These are phyloP conservation scores for Scrobipalpa costella DNA, from an alignment of 2,888 invertebrate genomes.

Conservation along the genomic window DNA sequence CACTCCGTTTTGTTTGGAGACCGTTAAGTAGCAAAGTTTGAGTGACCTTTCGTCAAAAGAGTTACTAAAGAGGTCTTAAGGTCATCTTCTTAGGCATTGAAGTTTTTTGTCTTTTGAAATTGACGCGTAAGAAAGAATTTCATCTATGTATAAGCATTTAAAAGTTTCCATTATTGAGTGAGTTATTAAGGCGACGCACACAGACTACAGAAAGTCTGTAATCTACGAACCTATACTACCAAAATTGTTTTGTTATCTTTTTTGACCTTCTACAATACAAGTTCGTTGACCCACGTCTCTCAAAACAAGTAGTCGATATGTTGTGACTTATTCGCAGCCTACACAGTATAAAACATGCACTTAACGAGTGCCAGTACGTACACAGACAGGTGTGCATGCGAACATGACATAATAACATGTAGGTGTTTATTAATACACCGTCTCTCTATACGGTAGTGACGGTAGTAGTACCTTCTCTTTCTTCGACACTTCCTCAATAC, in stretches of 20 bases:
- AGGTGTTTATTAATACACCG: constrained; percentile 12
- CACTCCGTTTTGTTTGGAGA: constrained; percentile 2
- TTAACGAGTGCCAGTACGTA: neutral
- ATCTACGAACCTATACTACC: too few species aligned
- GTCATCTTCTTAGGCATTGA: neutral
- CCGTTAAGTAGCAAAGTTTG: constrained; percentile 2
- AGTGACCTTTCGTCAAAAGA: neutral
- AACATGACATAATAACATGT: neutral
- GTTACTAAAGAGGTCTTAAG: neutral
- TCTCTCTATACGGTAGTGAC: constrained; percentile 6
- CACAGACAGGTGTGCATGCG: constrained; percentile 17
- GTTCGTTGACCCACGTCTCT: neutral
- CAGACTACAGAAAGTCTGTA: too few species aligned
- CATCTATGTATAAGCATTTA: too few species aligned
- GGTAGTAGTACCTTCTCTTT: constrained; percentile 8
- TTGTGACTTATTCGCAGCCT: neutral
- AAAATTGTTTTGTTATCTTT: neutral
- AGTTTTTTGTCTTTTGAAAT: neutral
- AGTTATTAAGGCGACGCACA: too few species aligned
- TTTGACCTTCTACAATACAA: neutral
- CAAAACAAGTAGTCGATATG: neutral
- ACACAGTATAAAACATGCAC: neutral
- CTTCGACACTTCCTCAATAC: neutral
- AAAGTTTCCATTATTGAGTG: too few species aligned
- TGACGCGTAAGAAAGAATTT: neutral